Percentiles rank a stretch among this genome's conserved stretches.
phyloP scores from a whole-genome alignment of 2,888 invertebrate species.

The Drosophila testacea region DNA sequence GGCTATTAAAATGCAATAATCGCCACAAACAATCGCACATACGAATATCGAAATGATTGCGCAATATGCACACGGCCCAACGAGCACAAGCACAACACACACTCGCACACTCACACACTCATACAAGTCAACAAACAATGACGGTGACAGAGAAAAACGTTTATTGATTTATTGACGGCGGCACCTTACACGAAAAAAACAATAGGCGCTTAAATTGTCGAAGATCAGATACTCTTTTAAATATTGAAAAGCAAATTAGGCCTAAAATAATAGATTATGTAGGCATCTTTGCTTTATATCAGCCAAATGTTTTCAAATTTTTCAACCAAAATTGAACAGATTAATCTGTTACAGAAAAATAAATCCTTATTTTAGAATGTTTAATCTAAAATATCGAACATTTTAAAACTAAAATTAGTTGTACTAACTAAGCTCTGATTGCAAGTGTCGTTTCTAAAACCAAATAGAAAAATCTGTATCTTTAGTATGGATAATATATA shows the following conservation, averaged over 20 bases:
- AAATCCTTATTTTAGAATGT: no score
- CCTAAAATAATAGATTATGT: no score
- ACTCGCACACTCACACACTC: not conserved
- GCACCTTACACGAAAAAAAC: conserved; percentile 33
- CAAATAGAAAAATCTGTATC: no score
- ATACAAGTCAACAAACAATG: conserved; percentile 34
- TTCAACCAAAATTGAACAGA: no score
- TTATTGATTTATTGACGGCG: conserved; percentile 73
- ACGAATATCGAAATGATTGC: conserved; percentile 61
- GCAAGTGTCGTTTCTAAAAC: no score
- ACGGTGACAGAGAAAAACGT: conserved; percentile 62
- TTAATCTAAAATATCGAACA: no score
- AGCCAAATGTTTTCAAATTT: no score
- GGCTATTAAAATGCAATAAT: conserved; percentile 71
- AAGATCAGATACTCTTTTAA: conserved; percentile 18
- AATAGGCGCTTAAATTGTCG: not conserved
- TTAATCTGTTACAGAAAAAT: no score
- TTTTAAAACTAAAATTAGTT: no score
- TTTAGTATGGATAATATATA: no score
- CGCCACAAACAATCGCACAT: conserved; percentile 61
- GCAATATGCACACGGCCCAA: conserved; percentile 76
- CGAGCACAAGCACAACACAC: conserved; percentile 50
- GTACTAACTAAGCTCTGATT: no score
- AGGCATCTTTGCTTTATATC: no score
- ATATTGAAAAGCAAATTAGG: not conserved